Evolutionary conservation across 2,888 invertebrate genomes (phyloP), one percentile per base, ranked within the genome.

Genomic region (Acanthosoma haemorrhoidale): DNA sequence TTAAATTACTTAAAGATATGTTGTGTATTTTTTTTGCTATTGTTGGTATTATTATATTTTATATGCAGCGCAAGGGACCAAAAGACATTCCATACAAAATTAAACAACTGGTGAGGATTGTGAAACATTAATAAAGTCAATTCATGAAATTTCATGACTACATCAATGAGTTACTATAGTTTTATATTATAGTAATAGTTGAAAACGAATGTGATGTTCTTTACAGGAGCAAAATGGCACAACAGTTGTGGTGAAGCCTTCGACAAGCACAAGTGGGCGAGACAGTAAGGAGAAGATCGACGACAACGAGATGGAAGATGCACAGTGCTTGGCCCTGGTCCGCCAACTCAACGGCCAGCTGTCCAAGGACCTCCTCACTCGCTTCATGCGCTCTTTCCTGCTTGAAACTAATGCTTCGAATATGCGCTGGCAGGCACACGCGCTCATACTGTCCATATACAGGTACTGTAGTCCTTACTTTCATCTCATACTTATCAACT

Each of bases 341-440:
- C 73, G 75, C 58, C 76, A 77, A 71, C 71, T 77, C 38, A 76
- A 76, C 43, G 72, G 72, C 32, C 73, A 71, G 32, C 74, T 77
- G 41, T 73, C 74, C 29, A 70, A 69, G 38, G 75, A 76, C 21
- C 70, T 75, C 32, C 71, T 92, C 69, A 84, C 84, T 34, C 83
- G 86, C 79, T 96, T 96, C 77, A 87, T 97, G 16, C 88, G 92
- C 75, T 91, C 92, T 0, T 97, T 96, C 82, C 84, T 96, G 57
- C 82, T 97, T 72, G 96, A 96, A 80, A 96, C 95, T 0, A 96
- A 96, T 79, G 90, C 92, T 8, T 93, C 94, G 0, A 88, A 91
- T 21, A 90, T 96, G 11, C 88, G 98, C 71, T 96, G 96, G 96
- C 96, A 96, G 80, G 94, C 95, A 0, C 97, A 98, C 79, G 90